A percentile compares a stretch with the other conserved stretches of the same genome.
phyloP scores from a whole-genome alignment of 2,797 vertebrate genomes.

The Pantherophis alleghaniensis region DNA sequence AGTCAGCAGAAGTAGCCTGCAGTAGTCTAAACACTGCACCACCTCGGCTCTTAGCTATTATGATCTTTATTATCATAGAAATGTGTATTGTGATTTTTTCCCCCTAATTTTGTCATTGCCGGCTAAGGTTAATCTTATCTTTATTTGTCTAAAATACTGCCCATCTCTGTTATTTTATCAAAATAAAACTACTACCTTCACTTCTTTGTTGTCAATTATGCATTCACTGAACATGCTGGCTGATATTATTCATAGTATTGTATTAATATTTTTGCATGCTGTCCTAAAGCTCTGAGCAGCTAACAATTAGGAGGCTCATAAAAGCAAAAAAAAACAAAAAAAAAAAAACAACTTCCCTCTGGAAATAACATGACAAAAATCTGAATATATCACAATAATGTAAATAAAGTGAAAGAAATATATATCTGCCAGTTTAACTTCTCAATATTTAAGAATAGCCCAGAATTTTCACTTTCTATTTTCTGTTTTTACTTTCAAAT shows the following conservation, averaged over 20 bases:
- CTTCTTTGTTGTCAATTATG: not conserved
- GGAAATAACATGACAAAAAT: not conserved
- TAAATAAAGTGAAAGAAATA: not conserved
- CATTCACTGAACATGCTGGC: not conserved
- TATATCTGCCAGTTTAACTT: not conserved
- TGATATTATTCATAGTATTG: not conserved
- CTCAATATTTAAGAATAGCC: not conserved
- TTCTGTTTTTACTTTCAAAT: not conserved
- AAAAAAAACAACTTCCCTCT: rapidly evolving
- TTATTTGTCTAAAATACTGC: not conserved
- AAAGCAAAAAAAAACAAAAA: not conserved
- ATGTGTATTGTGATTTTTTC: not conserved
- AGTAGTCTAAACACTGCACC: not conserved
- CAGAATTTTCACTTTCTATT: not conserved
- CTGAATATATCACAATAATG: not conserved
- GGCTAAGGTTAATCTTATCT: not conserved
- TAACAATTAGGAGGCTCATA: not conserved
- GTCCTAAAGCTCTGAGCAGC: not conserved
- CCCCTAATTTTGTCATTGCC: not conserved
- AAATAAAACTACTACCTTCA: not conserved
- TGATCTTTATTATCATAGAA: not conserved
- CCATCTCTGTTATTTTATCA: not conserved
- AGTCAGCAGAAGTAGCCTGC: not conserved
- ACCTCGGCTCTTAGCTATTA: not conserved
- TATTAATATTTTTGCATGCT: not conserved